Conservation (phyloP, 2,888 invertebrate species). For the Acrobasis suavella region DNA sequence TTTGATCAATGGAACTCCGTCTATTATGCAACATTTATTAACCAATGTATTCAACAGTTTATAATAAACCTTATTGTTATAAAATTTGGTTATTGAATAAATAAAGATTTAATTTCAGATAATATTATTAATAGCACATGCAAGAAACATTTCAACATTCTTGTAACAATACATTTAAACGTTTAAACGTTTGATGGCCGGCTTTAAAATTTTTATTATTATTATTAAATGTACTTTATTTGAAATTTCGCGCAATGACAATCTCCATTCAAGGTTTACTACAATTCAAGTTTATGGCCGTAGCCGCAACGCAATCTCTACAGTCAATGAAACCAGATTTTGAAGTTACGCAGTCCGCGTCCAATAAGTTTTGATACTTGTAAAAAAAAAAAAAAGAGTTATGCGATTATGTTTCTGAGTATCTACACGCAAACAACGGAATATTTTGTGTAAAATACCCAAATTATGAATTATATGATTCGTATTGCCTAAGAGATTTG, state of each 20-base stretch:
- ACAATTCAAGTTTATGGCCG: constrained; percentile 49
- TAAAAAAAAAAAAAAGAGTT: background rate
- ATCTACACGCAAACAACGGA: no score
- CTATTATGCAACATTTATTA: no score
- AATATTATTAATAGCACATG: no score
- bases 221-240: constrained; percentile 22
- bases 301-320: constrained; percentile 31
- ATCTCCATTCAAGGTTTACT: constrained; percentile 38
- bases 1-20: no score
- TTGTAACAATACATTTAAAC: background rate
- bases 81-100: no score
- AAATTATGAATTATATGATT: no score
- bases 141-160: background rate
- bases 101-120: no score
- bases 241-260: constrained; percentile 23
- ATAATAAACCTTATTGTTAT: no score
- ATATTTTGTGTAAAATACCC: no score
- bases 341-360: constrained; percentile 26
- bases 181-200: background rate
- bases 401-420: background rate
- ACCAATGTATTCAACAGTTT: no score
- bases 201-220: background rate
- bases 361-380: constrained; percentile 30
- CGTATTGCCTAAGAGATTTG: no score
- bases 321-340: constrained; percentile 48